Base-by-base conservation (phyloP, 2,888 invertebrate species). In the Matsumyia berberina region DNA sequence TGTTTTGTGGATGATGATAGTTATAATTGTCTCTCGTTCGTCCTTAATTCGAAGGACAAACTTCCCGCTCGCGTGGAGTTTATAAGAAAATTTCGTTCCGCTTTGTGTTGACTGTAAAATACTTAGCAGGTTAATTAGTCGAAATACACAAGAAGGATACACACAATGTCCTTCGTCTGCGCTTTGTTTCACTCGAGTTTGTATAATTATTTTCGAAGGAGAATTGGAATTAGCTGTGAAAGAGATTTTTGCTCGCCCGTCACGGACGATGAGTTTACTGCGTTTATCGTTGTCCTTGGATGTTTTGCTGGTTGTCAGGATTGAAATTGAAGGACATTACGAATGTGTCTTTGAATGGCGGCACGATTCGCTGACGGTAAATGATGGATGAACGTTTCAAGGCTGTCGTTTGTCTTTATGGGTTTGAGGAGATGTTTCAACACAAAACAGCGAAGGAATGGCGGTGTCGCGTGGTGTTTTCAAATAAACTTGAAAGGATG, bases 101-200 rank as follows among this genome's bases (percentile, higher is more conserved):
- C 67, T 80, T 80, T 74, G 53, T 62, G 67, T 51, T 55, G 67
- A 39, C 53, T 69, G 62, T 81, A 81, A 81, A 81, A 81, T 81
- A 76, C 74, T 81, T 81, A 81, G 80, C 80, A 81, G 60, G 80
- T 81, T 81, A 81, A 81, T 81, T 81, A 81, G 74, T 62, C 53
- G 53, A 58, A 33, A 33, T 46, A 70, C 46, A 66, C 49, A 49
- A 17, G 31, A 66, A 51, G 64, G 64, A 72, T 49, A 46, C 31
- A 42, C 31, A 39, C 2, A 64, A 42, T 67, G 80, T 73, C 72
- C 53, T 35, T 74, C 33, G 44, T 49, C 15, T 7, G 19, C 15
- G 9, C 37, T 42, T 62, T 67, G 29, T n/a, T 51, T 57, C 37
- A 44, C 17, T 51, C 35, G 60, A 24, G 24, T 24, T n/a, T 60